phyloP scores from a whole-genome alignment of 2,113 vertebrate species.

The Nyctereutes procyonoides region DNA sequence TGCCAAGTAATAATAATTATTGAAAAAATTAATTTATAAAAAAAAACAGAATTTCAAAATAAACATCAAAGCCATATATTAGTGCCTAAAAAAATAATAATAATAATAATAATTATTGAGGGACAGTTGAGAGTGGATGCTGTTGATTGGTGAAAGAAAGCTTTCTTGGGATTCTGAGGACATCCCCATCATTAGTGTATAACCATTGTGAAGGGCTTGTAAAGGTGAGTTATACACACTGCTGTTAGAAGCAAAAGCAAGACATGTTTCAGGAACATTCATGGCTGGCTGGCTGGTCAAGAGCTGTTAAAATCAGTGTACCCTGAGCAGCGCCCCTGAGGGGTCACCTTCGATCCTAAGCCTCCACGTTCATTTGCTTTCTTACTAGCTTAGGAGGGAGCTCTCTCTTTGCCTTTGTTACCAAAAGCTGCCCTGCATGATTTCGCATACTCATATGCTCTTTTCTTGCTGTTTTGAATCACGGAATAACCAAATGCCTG shows the following conservation, averaged over 20 bases:
- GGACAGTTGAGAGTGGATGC: neutral
- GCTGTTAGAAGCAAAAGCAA: neutral
- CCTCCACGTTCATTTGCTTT: neutral
- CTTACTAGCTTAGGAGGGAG: neutral
- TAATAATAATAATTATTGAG: neutral
- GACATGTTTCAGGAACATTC: slow-evolving; percentile 24
- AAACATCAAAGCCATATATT: too few species aligned
- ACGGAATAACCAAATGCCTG: neutral
- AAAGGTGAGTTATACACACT: neutral
- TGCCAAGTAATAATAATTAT: neutral
- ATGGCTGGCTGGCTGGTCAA: neutral
- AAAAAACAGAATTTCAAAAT: too few species aligned
- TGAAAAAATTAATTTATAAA: too few species aligned
- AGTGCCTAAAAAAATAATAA: too few species aligned
- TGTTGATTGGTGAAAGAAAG: slow-evolving; percentile 48
- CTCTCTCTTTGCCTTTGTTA: neutral
- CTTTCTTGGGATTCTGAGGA: slow-evolving; percentile 49
- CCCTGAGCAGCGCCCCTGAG: neutral
- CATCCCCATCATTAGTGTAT: neutral
- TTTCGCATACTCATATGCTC: neutral
- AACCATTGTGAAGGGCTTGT: neutral
- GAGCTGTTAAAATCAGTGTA: neutral
- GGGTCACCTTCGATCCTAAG: neutral
- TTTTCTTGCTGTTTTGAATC: neutral
- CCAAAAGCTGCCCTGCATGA: neutral